Conservation (phyloP, 2,113 vertebrate genomes). For the Psophia crepitans region DNA sequence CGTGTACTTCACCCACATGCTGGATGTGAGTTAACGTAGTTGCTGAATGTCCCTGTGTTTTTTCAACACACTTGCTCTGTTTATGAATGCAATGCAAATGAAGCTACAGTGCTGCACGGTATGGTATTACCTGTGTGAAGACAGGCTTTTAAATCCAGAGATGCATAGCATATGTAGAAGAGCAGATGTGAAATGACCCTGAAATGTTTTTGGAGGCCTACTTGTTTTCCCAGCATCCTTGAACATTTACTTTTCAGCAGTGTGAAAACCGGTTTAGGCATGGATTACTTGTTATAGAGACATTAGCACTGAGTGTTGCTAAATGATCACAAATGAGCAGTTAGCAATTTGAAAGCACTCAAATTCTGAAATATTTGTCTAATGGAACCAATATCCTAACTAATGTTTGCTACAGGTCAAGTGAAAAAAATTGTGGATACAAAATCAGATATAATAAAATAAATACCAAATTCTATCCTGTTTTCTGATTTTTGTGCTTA, state of each 20-base stretch:
- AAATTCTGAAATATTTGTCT: not conserved
- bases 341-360: not conserved
- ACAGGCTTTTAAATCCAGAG: not conserved
- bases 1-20: conserved; percentile 40
- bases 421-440: not conserved
- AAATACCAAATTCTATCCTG: not conserved
- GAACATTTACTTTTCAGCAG: not conserved
- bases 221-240: not conserved
- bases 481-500: not conserved
- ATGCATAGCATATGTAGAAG: not conserved
- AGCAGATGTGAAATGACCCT: not conserved
- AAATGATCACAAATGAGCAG: not conserved
- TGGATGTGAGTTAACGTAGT: conserved; percentile 13
- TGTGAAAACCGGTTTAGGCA: not conserved
- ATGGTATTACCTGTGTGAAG: not conserved
- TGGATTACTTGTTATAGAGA: not conserved
- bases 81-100: not conserved
- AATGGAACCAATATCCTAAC: not conserved
- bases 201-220: not conserved
- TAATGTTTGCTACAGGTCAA: not conserved
- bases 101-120: not conserved
- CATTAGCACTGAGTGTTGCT: not conserved
- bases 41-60: not conserved
- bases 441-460: not conserved
- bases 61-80: not conserved